These are phyloP conservation scores for Blastobasis adustella DNA, from an alignment of 2,888 invertebrate species.

Conservation along the genomic window DNA sequence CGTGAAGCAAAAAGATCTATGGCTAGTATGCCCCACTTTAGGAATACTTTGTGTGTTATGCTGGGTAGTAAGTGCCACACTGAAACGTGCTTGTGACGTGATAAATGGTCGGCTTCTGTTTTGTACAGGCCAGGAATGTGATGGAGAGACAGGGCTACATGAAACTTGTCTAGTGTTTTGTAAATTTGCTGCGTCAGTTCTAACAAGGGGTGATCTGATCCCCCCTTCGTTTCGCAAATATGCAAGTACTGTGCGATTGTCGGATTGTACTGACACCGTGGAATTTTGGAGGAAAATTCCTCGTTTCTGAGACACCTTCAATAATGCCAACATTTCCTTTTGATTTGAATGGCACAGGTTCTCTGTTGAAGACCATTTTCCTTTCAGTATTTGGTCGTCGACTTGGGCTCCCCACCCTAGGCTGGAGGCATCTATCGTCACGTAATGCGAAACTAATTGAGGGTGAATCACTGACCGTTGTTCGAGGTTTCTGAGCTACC, in stretches of 20 bases:
- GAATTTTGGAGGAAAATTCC: background rate
- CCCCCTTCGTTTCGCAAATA: slow-evolving; percentile 22
- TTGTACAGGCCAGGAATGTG: slow-evolving; percentile 26
- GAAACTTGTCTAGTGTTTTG: slow-evolving; percentile 7
- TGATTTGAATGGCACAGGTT: slow-evolving; percentile 12
- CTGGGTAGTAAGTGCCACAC: slow-evolving; percentile 1
- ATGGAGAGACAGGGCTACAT: slow-evolving; percentile 12
- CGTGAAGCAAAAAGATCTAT: slow-evolving; percentile 4
- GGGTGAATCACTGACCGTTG: too few species aligned
- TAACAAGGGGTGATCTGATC: slow-evolving; percentile 11
- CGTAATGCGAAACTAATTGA: background rate
- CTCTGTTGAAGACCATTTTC: slow-evolving; percentile 9
- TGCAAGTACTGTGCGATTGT: slow-evolving; percentile 17
- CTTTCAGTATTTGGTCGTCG: slow-evolving; percentile 5
- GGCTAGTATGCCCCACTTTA: background rate
- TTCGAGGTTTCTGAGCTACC: too few species aligned
- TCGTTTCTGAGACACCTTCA: background rate
- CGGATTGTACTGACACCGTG: slow-evolving; percentile 11
- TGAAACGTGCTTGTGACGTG: background rate
- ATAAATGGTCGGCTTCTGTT: slow-evolving; percentile 18
- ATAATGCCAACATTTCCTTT: slow-evolving; percentile 15
- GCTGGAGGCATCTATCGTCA: slow-evolving; percentile 13
- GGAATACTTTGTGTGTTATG: background rate
- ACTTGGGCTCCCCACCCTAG: slow-evolving; percentile 15
- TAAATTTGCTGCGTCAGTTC: slow-evolving; percentile 9